Base-by-base conservation (phyloP, 2,888 invertebrate genomes). In the Conchocele bisecta region DNA sequence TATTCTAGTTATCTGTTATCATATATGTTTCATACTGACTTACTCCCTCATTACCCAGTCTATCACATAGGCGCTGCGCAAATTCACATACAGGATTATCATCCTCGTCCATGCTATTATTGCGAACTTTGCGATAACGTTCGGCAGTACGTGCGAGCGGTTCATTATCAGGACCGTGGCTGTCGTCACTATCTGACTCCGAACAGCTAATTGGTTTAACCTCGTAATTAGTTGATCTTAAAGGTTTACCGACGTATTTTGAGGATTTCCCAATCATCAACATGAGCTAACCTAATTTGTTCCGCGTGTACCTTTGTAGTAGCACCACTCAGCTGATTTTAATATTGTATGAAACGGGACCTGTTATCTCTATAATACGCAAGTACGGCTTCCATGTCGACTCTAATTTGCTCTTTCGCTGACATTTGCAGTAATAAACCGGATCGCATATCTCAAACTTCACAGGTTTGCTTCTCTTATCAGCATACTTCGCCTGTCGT, bases 331-430 rank as follows among this genome's bases (percentile, higher is more conserved):
- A 63, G 42, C 41, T 73, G 73, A 42, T 67, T n/a, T n/a, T 68
- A n/a, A 73, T 67, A 3, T 54, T 33, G 13, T 46, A 73, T 4
- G 54, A 56, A 4, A 58, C 59, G 17, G 67, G 72, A 13, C 42
- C 17, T 13, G n/a, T 69, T 41, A 72, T 46, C 41, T 77, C 67
- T 24, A 73, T 64, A 13, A 75, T 70, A n/a, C 69, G 28, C 50
- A 51, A 75, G 48, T 61, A 74, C 9, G 69, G 76, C 9, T 37
- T 35, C 77, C 76, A 79, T 31, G 65, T 77, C 24, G 15, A 28
- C 26, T 75, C 58, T 24, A 67, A 28, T 63, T 77, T 74, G 26
- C 46, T 56, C 37, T 59, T 59, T 24, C 37, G 53, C 35, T 48
- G 39, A 53, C 61, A 57, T 22, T 71, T 64, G 28, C 33, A 58